Percentiles rank a stretch among this genome's conserved stretches.
These are phyloP conservation scores for Sebastes miniatus DNA, from an alignment of 2,797 vertebrate species.

Conservation along the genomic window DNA sequence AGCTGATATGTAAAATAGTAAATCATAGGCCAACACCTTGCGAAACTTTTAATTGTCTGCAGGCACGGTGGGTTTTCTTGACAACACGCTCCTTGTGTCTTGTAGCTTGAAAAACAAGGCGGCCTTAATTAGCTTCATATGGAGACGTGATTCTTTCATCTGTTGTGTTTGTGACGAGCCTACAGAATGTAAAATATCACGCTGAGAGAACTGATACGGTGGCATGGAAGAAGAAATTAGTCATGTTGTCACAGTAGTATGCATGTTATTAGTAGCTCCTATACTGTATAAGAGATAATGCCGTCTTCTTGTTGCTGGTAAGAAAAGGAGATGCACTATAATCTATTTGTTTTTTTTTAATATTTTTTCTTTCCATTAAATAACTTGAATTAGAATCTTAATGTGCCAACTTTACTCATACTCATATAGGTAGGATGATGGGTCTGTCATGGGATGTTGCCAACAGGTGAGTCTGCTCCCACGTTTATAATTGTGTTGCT, in stretches of 20 bases:
- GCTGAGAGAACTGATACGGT: not conserved
- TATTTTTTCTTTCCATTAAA: not conserved
- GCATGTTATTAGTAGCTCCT: not conserved
- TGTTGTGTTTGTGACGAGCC: slow-evolving; percentile 5
- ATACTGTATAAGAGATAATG: not conserved
- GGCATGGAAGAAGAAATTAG: not conserved
- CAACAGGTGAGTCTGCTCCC: slow-evolving; percentile 57
- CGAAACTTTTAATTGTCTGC: slow-evolving; percentile 26
- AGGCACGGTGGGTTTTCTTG: slow-evolving; percentile 18
- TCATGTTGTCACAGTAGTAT: not conserved
- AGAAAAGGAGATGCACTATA: not conserved
- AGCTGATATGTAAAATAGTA: not conserved
- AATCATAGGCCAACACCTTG: not conserved
- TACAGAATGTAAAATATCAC: slow-evolving; percentile 9
- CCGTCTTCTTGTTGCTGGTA: not conserved
- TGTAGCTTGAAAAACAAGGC: slow-evolving; percentile 29
- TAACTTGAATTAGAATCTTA: slow-evolving; percentile 4
- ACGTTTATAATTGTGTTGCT: slow-evolving; percentile 54
- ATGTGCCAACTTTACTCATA: slow-evolving; percentile 3
- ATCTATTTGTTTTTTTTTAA: not conserved
- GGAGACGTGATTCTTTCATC: slow-evolving; percentile 41
- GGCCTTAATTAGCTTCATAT: slow-evolving; percentile 34
- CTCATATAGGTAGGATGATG: slow-evolving; percentile 9
- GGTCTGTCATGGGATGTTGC: slow-evolving; percentile 22
- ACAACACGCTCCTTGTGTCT: slow-evolving; percentile 46